These are phyloP conservation scores for Drosophila paranaensis DNA, from an alignment of 2,888 invertebrate genomes.

Conservation along the genomic window DNA sequence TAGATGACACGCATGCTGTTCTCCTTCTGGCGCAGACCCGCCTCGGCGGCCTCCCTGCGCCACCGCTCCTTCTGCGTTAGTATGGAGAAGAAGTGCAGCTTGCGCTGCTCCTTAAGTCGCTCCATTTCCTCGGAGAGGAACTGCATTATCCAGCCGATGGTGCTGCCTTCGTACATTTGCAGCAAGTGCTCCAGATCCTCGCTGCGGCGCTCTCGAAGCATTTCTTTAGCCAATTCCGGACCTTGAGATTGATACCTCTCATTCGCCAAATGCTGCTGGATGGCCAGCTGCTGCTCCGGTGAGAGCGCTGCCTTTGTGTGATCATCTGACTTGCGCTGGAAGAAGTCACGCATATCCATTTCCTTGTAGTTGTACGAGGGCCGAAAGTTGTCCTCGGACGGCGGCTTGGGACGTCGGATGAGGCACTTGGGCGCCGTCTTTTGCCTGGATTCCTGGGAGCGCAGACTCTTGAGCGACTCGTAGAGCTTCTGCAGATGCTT, in stretches of 20 bases:
- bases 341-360: constrained; percentile 7
- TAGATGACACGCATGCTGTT: constrained; percentile 89
- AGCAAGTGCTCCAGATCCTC: constrained; percentile 85
- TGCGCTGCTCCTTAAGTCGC: constrained; percentile 91
- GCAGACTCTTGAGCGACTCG: constrained; percentile 75
- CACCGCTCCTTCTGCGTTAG: constrained; percentile 91
- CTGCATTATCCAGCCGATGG: constrained; percentile 90
- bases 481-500: constrained; percentile 81
- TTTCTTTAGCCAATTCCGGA: constrained; percentile 21
- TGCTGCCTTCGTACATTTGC: constrained; percentile 89
- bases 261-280: constrained; percentile 12
- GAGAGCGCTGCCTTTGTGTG: fast-evolving
- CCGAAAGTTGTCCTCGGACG: not conserved
- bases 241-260: not conserved
- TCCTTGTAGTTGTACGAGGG: constrained; percentile 23
- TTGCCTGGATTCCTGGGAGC: constrained; percentile 61
- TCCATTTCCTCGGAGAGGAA: constrained; percentile 92
- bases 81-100: constrained; percentile 91
- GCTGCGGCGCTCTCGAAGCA: constrained; percentile 76
- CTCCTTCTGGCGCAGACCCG: constrained; percentile 91
- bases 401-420: constrained; percentile 26
- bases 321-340: not conserved
- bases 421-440: constrained; percentile 77
- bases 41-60: constrained; percentile 92
- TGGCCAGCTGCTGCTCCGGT: constrained; percentile 12